Conservation (phyloP, 2,797 vertebrate genomes). For the Crenichthys baileyi region DNA sequence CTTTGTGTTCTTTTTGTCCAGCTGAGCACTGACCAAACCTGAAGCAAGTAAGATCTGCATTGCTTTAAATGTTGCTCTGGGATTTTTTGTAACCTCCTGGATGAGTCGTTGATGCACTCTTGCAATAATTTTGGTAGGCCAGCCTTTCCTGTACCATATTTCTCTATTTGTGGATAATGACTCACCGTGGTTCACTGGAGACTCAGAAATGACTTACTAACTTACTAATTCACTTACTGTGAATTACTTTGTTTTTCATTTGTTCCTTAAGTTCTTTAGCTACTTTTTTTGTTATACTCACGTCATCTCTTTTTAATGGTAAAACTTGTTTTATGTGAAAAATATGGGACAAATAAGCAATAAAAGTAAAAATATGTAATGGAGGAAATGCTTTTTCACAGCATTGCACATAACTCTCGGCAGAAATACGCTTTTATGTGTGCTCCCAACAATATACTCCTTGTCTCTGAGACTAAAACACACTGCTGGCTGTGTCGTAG, state of each 20-base stretch:
- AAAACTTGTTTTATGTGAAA: background rate
- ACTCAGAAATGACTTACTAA: background rate
- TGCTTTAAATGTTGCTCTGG: background rate
- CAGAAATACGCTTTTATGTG: conserved; percentile 3
- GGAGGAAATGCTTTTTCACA: background rate
- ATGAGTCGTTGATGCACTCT: background rate
- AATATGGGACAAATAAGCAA: background rate
- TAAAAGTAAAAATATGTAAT: background rate
- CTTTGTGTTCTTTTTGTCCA: too few species aligned
- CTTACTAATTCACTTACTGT: too few species aligned
- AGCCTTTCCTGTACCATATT: too few species aligned
- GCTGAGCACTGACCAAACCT: background rate
- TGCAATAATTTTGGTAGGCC: background rate
- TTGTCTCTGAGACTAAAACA: conserved; percentile 61
- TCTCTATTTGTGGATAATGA: background rate
- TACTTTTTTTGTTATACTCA: background rate
- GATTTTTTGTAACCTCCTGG: background rate
- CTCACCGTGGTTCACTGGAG: background rate
- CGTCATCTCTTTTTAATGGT: background rate
- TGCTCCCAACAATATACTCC: conserved; percentile 4
- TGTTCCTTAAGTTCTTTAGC: background rate
- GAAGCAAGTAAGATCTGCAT: background rate
- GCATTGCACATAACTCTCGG: background rate
- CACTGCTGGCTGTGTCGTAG: conserved; percentile 78
- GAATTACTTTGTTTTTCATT: background rate